phyloP scores from a whole-genome alignment of 2,888 invertebrate genomes.

The Scaptomyza flava region DNA sequence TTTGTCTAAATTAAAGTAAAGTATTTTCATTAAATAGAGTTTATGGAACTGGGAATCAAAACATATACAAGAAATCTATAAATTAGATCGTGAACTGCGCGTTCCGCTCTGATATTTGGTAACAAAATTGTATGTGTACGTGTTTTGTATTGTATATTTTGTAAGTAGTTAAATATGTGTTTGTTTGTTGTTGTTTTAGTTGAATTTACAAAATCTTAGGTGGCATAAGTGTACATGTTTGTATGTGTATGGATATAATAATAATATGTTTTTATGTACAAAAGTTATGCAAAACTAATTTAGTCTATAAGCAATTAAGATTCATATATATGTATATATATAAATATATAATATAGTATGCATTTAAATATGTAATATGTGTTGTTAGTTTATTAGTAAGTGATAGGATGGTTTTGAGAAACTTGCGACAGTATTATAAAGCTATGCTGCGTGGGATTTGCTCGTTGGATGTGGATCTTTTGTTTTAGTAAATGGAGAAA shows the following conservation, averaged over 20 bases:
- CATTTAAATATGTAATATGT: constrained; percentile 2
- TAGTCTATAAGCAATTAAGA: constrained; percentile 33
- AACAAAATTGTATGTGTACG: constrained; percentile 6
- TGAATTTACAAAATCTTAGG: constrained; percentile 26
- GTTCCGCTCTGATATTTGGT: neutral
- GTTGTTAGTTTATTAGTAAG: constrained; percentile 3
- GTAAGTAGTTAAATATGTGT: constrained; percentile 3
- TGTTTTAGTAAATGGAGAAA: constrained; percentile 12
- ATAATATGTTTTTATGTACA: constrained; percentile 33
- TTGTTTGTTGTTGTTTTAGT: constrained; percentile 1
- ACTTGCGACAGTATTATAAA: constrained; percentile 16
- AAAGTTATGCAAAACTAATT: constrained; percentile 36
- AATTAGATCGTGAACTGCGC: too few species aligned
- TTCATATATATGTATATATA: constrained; percentile 6
- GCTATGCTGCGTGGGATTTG: constrained; percentile 25
- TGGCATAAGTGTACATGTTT: constrained; percentile 1
- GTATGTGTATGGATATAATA: constrained; percentile 10
- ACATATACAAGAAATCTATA: too few species aligned
- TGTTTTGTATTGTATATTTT: constrained; percentile 20
- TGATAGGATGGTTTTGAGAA: neutral
- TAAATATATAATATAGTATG: constrained; percentile 2
- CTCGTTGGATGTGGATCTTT: constrained; percentile 4
- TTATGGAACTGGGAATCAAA: too few species aligned
- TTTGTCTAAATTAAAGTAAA: too few species aligned
- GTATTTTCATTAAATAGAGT: too few species aligned